phyloP scores from a whole-genome alignment of 2,888 invertebrate genomes.

The Sphecodes monilicornis region DNA sequence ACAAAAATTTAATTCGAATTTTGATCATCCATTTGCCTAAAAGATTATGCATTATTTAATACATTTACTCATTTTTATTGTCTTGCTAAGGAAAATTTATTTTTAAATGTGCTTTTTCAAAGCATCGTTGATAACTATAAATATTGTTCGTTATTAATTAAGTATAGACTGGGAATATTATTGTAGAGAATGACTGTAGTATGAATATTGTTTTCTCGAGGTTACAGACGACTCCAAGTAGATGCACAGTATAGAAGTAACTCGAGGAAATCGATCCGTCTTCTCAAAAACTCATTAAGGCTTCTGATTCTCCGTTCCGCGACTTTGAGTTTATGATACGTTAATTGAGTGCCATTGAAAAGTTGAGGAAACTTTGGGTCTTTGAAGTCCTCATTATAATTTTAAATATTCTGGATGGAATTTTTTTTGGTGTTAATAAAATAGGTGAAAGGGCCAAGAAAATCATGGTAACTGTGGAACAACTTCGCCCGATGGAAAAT shows the following conservation, averaged over 20 bases:
- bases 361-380: background rate
- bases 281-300: slow-evolving; percentile 14
- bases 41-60: background rate
- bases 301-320: background rate
- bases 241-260: background rate
- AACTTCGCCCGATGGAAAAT: slow-evolving; percentile 9
- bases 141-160: background rate
- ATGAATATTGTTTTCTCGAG: background rate
- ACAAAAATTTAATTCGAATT: background rate
- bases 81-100: no score
- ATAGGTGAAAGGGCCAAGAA: background rate
- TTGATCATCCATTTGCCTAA: background rate
- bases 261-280: background rate
- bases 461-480: background rate
- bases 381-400: slow-evolving; percentile 21
- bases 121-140: background rate
- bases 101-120: no score
- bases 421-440: background rate
- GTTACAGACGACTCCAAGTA: background rate
- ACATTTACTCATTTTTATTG: background rate
- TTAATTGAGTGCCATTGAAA: slow-evolving; percentile 23
- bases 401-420: background rate
- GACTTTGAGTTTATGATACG: slow-evolving; percentile 12
- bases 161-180: background rate
- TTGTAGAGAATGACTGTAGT: background rate